Evolutionary conservation across 1,140 invertebrate genomes (phyloP), one percentile per base, ranked within the genome.

Genomic region (Trichogramma pretiosum): DNA sequence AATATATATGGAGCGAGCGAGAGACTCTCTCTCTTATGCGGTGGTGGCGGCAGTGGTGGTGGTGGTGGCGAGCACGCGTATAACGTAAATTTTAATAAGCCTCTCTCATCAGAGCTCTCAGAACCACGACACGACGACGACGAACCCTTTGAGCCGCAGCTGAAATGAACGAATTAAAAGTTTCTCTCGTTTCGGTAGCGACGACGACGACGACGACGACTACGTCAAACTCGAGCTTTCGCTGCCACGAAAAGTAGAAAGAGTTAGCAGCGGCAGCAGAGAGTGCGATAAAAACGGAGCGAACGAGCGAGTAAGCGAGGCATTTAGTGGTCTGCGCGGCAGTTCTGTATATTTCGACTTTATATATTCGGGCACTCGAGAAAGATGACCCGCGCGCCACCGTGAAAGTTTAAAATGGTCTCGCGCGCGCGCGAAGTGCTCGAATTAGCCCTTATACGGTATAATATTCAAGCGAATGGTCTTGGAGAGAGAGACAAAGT

Each of bases 121-220:
- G 8, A 30, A 13, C 33, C 10, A 5, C 5, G 16, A 5, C 33
- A 14, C 16, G 33, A 8, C n/a, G 60, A 59, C 5, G 5, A 28
- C 5, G 24, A 61, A 65, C 65, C 63, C 65, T 66, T 67, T 67
- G 63, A 65, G 59, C 56, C 49, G 50, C 39, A 47, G 41, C 42
- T 48, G 58, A 67, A 66, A 67, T 67, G 61, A 67, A 65, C 63
- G 62, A 67, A 66, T 67, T 67, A 67, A 67, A 67, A 67, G 63
- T 67, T 67, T 66, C 42, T 57, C 58, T 56, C 56, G 44, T 52
- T 52, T 41, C 24, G 39, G n/a, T n/a, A n/a, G n/a, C n/a, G n/a
- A n/a, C n/a, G n/a, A n/a, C n/a, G n/a, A n/a, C n/a, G n/a, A n/a
- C n/a, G n/a, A n/a, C n/a, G n/a, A n/a, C n/a, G n/a, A n/a, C n/a